Evolutionary conservation across 2,797 vertebrate genomes (phyloP).

Genomic region (Chrysocyon brachyurus): DNA sequence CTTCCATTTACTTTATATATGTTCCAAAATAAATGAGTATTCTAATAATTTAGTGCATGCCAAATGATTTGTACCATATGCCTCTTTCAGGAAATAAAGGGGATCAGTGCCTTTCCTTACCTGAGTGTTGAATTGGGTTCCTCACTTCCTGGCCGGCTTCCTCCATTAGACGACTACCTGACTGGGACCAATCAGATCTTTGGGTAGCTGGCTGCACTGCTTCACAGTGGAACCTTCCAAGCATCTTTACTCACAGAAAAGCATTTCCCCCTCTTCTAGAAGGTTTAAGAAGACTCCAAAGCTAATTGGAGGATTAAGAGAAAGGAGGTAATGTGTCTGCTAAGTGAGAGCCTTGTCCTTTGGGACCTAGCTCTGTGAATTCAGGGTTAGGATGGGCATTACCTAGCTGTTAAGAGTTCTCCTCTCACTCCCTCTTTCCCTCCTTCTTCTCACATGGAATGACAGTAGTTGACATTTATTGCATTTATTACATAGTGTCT

Average conservation of each 20-base stretch:
- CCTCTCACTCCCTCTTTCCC: too few relatives aligned
- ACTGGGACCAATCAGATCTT: neutral
- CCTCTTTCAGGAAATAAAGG: neutral
- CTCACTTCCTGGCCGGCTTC: neutral
- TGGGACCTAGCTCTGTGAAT: neutral
- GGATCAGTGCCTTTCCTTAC: neutral
- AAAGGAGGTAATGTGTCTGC: neutral
- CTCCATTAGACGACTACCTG: neutral
- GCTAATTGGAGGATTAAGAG: neutral
- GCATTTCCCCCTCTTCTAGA: neutral
- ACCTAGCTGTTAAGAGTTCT: neutral
- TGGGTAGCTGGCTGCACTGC: fast-evolving
- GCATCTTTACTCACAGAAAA: neutral
- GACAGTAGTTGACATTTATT: neutral
- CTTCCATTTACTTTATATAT: constrained; percentile 5
- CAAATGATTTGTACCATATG: neutral
- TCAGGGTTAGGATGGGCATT: neutral
- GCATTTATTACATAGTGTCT: neutral
- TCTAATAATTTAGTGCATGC: neutral
- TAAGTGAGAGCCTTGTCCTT: neutral
- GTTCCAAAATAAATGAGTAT: neutral
- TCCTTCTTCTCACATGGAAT: neutral
- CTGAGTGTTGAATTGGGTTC: neutral
- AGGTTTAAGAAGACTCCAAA: neutral
- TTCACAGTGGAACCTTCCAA: neutral